phyloP scores from a whole-genome alignment of 2,888 invertebrate genomes.

The Myopa testacea region DNA sequence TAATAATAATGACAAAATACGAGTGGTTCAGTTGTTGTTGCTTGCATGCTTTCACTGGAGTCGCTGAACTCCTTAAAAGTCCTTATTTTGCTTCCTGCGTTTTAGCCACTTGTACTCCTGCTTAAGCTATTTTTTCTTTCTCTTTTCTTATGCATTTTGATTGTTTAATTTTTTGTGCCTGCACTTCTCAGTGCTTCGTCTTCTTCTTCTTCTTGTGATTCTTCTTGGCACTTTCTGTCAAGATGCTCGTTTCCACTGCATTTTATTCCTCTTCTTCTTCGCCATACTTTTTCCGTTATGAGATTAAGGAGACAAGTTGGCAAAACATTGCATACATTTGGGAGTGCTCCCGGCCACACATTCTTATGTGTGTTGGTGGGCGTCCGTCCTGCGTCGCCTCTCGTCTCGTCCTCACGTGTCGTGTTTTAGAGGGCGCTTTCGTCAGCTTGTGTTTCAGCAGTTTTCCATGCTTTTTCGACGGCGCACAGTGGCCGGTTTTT shows the following conservation, averaged over 20 bases:
- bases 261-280: not conserved
- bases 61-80: constrained; percentile 38
- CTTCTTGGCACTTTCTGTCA: constrained; percentile 43
- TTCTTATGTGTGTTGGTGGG: constrained; percentile 28
- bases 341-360: constrained; percentile 47
- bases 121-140: not conserved
- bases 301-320: constrained; percentile 47
- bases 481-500: too few relatives aligned
- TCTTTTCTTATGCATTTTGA: constrained; percentile 11
- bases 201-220: constrained; percentile 25
- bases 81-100: constrained; percentile 25
- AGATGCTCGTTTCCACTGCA: constrained; percentile 25
- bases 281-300: constrained; percentile 26
- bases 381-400: not conserved
- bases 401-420: not conserved
- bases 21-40: constrained; percentile 3
- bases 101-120: constrained; percentile 26
- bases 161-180: constrained; percentile 31
- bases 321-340: constrained; percentile 49
- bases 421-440: constrained; percentile 11
- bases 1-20: not conserved
- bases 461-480: not conserved
- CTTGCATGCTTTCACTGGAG: constrained; percentile 18
- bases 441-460: not conserved
- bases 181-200: constrained; percentile 22